Evolutionary conservation across 2,113 vertebrate species (phyloP), one percentile per base, ranked within the genome.

Genomic region (Syrrhaptes paradoxus): DNA sequence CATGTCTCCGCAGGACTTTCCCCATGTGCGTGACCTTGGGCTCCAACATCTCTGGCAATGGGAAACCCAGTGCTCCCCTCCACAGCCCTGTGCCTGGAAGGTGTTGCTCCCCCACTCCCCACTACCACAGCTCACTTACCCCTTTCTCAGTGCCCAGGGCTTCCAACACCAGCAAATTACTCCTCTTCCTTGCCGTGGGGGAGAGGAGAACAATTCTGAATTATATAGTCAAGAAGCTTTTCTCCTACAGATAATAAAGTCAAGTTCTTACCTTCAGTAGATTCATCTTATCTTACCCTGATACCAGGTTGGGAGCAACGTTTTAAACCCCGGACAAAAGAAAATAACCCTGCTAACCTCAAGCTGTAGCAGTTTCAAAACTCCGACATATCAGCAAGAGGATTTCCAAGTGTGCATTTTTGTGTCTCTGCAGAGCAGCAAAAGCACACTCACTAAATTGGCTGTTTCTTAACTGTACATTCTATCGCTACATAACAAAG

Each of bases 1-100:
- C 1, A 4, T 18, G 24, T n/a, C 38, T 38, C 62, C 1, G 0
- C 10, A 20, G 74, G 52, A 29, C 12, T 6, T 15, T 34, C 38
- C 14, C 8, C 45, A 29, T 0, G 1, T 26, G 45, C n/a, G 63
- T 41, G n/a, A 32, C 61, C 34, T 46, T 31, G 34, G 17, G 31
- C 34, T 58, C 24, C 21, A 63, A 19, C 52, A 43, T 7, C 25
- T 57, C 52, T 9, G 12, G 41, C 58, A 52, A 11, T 2, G 22
- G 48, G 70, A 84, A 36, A 43, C 62, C 54, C 48, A 65, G 18
- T 32, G 4, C 22, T 31, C 41, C 19, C 19, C 46, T 36, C 31
- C 52, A 61, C 11, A 54, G 38, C 24, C 28, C n/a, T 21, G 15
- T 29, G 21, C 10, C 49, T 46, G 49, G 34, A 61, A 72, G 51